Evolutionary conservation across 2,113 vertebrate species (phyloP).

Genomic region (Amblyornis subalaris): DNA sequence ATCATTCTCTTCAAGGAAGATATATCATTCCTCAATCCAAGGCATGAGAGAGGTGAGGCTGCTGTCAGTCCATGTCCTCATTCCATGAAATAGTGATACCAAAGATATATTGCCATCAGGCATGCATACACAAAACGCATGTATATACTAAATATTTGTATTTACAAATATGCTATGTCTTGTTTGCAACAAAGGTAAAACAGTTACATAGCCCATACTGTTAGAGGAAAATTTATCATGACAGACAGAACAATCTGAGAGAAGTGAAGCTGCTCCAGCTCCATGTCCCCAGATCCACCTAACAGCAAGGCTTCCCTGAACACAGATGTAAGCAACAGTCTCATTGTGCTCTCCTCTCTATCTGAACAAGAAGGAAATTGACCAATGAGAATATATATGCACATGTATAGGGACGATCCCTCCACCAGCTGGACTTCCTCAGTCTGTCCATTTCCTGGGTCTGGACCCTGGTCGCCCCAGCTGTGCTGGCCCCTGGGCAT

Average conservation of each 20-base stretch:
- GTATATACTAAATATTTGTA: background rate
- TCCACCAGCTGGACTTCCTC: background rate
- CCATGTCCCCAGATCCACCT: fast-evolving
- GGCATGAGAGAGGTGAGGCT: background rate
- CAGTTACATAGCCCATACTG: background rate
- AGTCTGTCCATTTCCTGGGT: background rate
- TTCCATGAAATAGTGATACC: background rate
- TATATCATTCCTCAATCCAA: background rate
- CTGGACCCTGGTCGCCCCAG: fast-evolving
- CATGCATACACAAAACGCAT: background rate
- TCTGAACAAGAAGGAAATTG: background rate
- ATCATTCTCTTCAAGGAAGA: background rate
- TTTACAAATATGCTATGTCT: background rate
- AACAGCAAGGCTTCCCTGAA: fast-evolving
- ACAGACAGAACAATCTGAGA: background rate
- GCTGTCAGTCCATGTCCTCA: background rate
- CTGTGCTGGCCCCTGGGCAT: background rate
- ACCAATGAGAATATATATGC: background rate
- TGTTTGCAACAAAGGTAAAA: background rate
- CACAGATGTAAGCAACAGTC: fast-evolving
- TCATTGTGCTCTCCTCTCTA: background rate
- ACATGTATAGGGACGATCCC: background rate
- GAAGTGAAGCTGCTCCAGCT: background rate
- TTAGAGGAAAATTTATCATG: background rate
- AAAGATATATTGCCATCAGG: background rate